A percentile compares a stretch with the other conserved stretches of the same genome.
Conservation (phyloP, 2,113 vertebrate species). For the Pantherophis guttatus region DNA sequence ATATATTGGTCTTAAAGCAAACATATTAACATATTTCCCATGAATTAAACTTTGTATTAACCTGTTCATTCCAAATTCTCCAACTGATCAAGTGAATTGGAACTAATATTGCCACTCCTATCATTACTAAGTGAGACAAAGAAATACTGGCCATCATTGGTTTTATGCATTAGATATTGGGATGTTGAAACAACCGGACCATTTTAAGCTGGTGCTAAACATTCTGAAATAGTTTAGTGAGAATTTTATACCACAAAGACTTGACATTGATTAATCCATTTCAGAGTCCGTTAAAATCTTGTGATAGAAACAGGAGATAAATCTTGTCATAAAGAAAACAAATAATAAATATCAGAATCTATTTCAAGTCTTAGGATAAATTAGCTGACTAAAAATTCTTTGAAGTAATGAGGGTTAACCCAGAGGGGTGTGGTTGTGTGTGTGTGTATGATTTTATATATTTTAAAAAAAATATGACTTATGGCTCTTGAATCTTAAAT, state of each 20-base stretch:
- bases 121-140: not conserved
- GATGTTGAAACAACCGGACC: not conserved
- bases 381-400: not conserved
- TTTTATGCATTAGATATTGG: not conserved
- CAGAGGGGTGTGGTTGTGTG: not conserved
- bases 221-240: not conserved
- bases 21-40: not conserved
- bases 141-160: not conserved
- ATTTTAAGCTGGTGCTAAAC: not conserved
- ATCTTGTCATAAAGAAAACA: not conserved
- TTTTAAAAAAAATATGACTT: not conserved
- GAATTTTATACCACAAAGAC: not conserved
- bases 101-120: not conserved
- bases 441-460: not conserved
- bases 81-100: not conserved
- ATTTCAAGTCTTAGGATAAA: not conserved
- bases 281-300: not conserved
- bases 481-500: not conserved
- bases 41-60: not conserved
- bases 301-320: not conserved
- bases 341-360: not conserved
- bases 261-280: not conserved
- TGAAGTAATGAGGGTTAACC: not conserved
- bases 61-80: not conserved
- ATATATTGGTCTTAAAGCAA: not conserved